Conservation (phyloP, 2,888 invertebrate genomes). For the Buathra laborator region DNA sequence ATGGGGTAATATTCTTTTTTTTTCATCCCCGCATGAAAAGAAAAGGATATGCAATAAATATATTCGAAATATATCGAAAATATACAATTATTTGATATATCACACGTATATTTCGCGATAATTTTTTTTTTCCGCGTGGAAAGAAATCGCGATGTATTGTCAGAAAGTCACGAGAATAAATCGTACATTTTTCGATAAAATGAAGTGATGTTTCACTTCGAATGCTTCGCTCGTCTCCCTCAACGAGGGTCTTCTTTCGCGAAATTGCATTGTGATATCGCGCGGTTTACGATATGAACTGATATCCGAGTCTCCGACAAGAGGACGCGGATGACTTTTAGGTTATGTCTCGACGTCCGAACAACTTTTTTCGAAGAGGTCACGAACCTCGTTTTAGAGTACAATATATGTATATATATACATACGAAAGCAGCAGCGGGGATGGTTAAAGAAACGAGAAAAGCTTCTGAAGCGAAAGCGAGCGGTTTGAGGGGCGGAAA, state of each 20-base stretch:
- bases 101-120: too few species aligned
- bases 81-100: too few species aligned
- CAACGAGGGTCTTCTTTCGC: constrained; percentile 9
- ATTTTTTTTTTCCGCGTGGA: too few species aligned
- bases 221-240: not conserved
- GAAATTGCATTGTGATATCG: constrained; percentile 36
- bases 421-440: not conserved
- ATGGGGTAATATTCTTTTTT: not conserved
- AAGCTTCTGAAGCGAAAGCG: not conserved
- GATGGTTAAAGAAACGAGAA: not conserved
- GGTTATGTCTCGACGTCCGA: constrained; percentile 26
- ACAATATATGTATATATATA: constrained; percentile 1
- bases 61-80: too few species aligned
- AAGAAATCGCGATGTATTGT: not conserved
- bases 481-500: not conserved
- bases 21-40: not conserved
- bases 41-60: too few species aligned
- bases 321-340: not conserved
- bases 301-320: constrained; percentile 11
- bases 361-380: constrained; percentile 38
- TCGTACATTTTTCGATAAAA: not conserved
- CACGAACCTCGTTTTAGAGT: constrained; percentile 32
- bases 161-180: not conserved
- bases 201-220: not conserved
- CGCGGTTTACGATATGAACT: not conserved